Percentiles rank a stretch among this genome's conserved stretches.
These are phyloP conservation scores for Cynoglossus semilaevis DNA, from an alignment of 2,113 vertebrate species.

Conservation along the genomic window DNA sequence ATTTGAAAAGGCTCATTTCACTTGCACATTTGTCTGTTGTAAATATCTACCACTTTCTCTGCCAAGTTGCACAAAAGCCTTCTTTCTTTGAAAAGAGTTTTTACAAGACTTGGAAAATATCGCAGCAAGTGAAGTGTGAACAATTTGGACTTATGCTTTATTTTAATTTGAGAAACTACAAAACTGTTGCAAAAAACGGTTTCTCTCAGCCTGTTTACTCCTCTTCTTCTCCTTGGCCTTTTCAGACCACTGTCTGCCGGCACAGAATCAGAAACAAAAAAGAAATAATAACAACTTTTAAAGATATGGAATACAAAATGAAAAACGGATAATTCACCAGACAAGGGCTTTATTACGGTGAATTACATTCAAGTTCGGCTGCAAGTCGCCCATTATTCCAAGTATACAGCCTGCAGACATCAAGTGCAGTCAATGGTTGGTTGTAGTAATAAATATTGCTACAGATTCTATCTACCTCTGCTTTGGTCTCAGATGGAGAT, in stretches of 20 bases:
- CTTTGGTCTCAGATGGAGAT: conserved; percentile 14
- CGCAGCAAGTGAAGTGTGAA: conserved; percentile 48
- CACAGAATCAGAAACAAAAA: conserved; percentile 26
- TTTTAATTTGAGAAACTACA: conserved; percentile 48
- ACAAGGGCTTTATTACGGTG: too few species aligned
- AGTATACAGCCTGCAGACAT: conserved; percentile 12
- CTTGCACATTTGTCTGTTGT: too few species aligned
- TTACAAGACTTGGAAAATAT: conserved; percentile 36
- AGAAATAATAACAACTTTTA: too few species aligned
- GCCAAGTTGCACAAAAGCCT: conserved; percentile 7
- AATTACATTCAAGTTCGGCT: neutral
- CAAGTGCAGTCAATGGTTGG: conserved; percentile 5
- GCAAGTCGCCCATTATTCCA: neutral
- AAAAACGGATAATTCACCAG: too few species aligned
- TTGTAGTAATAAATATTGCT: conserved; percentile 8
- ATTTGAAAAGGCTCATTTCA: too few species aligned
- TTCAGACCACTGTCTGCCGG: conserved; percentile 19
- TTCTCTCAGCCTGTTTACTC: conserved; percentile 20
- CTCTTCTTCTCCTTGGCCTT: conserved; percentile 28
- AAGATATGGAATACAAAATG: too few species aligned
- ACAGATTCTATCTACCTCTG: neutral
- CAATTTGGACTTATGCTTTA: conserved; percentile 36
- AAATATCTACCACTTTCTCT: too few species aligned
- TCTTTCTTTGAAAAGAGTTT: conserved; percentile 28
- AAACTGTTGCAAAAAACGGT: conserved; percentile 44